Conservation (phyloP, 2,113 vertebrate species). For the Lophotis ruficrista region DNA sequence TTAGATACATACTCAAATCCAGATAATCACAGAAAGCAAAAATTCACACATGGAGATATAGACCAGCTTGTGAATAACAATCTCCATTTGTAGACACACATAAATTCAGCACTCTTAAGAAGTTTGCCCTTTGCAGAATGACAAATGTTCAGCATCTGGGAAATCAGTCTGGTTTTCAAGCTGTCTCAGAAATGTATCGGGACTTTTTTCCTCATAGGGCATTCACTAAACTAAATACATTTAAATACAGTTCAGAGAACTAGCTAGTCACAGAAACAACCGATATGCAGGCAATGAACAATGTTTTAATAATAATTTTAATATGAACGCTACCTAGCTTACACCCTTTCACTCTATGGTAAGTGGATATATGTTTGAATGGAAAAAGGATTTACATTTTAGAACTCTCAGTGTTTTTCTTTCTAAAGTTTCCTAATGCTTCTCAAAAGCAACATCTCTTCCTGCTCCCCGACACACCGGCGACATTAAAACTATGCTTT, state of each 20-base stretch:
- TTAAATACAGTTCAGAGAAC: background rate
- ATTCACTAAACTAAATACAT: background rate
- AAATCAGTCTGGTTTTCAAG: background rate
- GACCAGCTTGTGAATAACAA: background rate
- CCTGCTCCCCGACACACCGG: rapidly evolving
- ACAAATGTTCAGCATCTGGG: background rate
- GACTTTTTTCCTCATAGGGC: background rate
- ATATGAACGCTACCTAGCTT: background rate
- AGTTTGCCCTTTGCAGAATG: background rate
- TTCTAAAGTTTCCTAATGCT: background rate
- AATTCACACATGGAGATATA: background rate
- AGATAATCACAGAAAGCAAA: background rate
- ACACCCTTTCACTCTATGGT: background rate
- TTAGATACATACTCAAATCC: background rate
- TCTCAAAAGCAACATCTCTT: background rate
- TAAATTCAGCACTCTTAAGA: background rate
- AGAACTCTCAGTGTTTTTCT: background rate
- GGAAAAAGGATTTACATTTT: background rate
- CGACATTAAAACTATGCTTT: background rate
- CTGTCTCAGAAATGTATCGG: background rate
- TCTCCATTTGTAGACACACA: background rate
- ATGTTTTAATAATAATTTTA: background rate
- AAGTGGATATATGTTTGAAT: background rate
- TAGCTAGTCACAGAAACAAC: background rate
- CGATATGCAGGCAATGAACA: background rate